Base-by-base conservation (phyloP, 92 coral and sea anemone genomes). In the Plumapathes pennacea region DNA sequence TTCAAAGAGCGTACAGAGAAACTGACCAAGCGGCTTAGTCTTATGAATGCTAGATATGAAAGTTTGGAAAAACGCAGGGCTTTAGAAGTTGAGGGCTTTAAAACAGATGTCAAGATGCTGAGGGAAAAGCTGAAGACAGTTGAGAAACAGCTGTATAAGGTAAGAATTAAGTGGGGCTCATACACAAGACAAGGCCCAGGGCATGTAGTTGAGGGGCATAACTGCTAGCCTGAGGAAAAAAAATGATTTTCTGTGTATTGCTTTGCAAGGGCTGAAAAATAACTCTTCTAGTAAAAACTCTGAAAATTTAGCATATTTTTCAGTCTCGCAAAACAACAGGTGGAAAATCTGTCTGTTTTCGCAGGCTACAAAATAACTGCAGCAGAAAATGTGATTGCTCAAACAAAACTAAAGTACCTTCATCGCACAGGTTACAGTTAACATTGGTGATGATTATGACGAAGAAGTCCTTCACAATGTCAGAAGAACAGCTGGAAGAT, bases 371-470 rank as follows among this genome's bases (percentile, higher is more conserved):
- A 9, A 9, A 4, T 36, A 9, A 36, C n/a, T 36, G 41, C 9
- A 36, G n/a, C n/a, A n/a, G n/a, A n/a, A n/a, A n/a, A n/a, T n/a
- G n/a, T n/a, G n/a, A n/a, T 49, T 50, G 30, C 25, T 8, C 52
- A 2, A 38, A 57, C 48, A 41, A 17, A 20, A 19, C 31, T 14
- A 10, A 19, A n/a, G n/a, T n/a, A n/a, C n/a, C n/a, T n/a, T n/a
- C n/a, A n/a, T n/a, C n/a, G n/a, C n/a, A n/a, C 22, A 92, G 98
- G 99, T 94, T 19, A 94, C 99, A 34, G 96, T 94, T 4, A 86
- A 64, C 48, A 79, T 94, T 64, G 99, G 95, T 38, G 99, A 89
- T 63, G 90, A 88, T 49, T 67, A 83, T 37, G 99, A 94, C 25
- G 84, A 74, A 67, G 81, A 88, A 42, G 94, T 94, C 0, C 80